Conservation (phyloP, 2,888 invertebrate species). For the Elegia similella region DNA sequence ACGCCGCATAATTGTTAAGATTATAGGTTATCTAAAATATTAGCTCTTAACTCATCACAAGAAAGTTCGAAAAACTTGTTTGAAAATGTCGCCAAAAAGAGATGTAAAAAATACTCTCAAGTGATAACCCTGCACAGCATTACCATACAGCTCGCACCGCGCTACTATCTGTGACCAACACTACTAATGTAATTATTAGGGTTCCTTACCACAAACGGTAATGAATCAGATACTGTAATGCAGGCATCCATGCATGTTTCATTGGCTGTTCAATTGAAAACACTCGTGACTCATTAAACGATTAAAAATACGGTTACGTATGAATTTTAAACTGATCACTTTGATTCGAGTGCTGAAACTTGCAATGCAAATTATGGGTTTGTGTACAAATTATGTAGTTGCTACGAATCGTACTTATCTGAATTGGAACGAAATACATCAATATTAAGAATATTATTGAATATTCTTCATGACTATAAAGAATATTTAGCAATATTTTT, state of each 20-base stretch:
- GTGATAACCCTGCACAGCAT: constrained; percentile 41
- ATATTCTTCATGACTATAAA: no score
- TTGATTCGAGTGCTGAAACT: not conserved
- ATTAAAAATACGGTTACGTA: constrained; percentile 14
- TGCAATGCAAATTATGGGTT: not conserved
- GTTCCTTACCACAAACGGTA: constrained; percentile 27
- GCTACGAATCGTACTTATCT: not conserved
- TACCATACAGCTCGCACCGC: constrained; percentile 66
- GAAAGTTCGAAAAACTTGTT: no score
- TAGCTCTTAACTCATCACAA: no score
- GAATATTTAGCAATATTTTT: no score
- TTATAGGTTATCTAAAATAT: no score
- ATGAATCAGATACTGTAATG: constrained; percentile 29
- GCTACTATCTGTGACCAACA: constrained; percentile 55
- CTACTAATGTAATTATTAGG: constrained; percentile 43
- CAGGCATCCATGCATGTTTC: constrained; percentile 19
- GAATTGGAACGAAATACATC: no score
- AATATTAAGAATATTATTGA: no score
- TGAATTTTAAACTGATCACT: constrained; percentile 7
- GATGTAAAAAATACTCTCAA: constrained; percentile 1
- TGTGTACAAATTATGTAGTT: not conserved
- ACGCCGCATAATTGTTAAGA: no score
- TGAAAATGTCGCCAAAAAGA: no score
- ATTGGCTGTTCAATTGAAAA: constrained; percentile 17
- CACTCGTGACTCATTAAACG: constrained; percentile 9